These are phyloP conservation scores for Alloplasta piceator DNA, from an alignment of 2,888 invertebrate genomes.

Conservation along the genomic window DNA sequence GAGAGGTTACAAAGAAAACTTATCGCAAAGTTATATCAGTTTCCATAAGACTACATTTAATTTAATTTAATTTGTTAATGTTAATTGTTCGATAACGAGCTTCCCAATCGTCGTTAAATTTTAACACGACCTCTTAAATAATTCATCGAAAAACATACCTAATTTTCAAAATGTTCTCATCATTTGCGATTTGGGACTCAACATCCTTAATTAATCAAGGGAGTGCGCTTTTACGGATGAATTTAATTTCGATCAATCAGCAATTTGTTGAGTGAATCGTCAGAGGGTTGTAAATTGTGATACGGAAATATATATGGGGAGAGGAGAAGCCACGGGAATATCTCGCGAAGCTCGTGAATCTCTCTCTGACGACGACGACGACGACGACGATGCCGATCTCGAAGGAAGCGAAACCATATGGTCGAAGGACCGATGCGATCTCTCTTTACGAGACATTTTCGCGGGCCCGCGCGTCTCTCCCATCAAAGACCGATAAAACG, in stretches of 20 bases:
- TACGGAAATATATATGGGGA: background rate
- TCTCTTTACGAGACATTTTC: slow-evolving; percentile 61
- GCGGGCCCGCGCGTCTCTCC: slow-evolving; percentile 38
- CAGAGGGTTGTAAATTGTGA: slow-evolving; percentile 60
- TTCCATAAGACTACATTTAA: too few species aligned
- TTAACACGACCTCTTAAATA: too few species aligned
- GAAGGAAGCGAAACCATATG: slow-evolving; percentile 45
- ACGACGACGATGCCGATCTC: slow-evolving; percentile 7
- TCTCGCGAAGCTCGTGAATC: slow-evolving; percentile 53
- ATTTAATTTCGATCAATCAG: slow-evolving; percentile 35
- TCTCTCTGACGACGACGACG: slow-evolving; percentile 29
- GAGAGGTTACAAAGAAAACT: too few species aligned
- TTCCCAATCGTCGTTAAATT: too few species aligned
- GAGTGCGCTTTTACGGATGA: background rate
- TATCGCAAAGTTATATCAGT: too few species aligned
- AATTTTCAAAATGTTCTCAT: too few species aligned
- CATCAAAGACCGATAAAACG: slow-evolving; percentile 66
- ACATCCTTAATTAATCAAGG: too few species aligned
- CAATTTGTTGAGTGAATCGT: slow-evolving; percentile 63
- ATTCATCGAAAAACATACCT: too few species aligned
- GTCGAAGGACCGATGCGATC: slow-evolving; percentile 35
- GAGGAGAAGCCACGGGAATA: slow-evolving; percentile 40
- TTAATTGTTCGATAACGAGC: too few species aligned
- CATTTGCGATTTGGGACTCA: too few species aligned
- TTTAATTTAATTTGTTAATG: too few species aligned